Base-by-base conservation (phyloP, 37 sponge, comb jelly and placozoan species). In the Diacarnus erythraeanus region DNA sequence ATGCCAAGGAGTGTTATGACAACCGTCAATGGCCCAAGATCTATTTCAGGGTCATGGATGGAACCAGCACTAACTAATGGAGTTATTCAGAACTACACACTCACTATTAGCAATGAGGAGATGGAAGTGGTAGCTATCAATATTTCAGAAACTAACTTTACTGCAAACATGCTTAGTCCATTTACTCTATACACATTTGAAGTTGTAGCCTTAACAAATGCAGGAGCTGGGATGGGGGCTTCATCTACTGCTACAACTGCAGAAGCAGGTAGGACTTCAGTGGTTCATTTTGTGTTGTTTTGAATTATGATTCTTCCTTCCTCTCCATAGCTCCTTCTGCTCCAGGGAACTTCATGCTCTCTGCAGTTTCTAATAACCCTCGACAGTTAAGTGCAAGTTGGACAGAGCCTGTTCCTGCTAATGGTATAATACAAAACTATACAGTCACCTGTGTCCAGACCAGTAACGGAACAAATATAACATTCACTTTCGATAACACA, bases 361-460 rank as follows among this genome's bases (percentile, higher is more conserved):
- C 21, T 18, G 3, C 2, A 6, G 31, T 47, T 6, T 8, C 12
- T 9, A 21, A 67, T 31, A 5, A 35, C 34, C 42, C 85, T 37
- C 17, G 38, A n/a, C 41, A 44, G 71, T 51, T 84, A 2, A 43
- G 21, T 22, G 78, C 72, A 2, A 33, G 59, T 1, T 86, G 87
- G 87, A 34, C 33, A 26, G 39, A 5, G 1, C 87, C 87, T 21
- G 47, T 1, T 22, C 64, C 67, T 1, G 25, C 76, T 2, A 86
- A 86, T 86, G 87, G 87, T 5, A 47, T 80, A 25, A 72, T 86
- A 15, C 39, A 51, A 0, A 33, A 18, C 59, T 86, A 86, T 36
- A 67, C 67, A 42, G 60, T 86, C 39, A 29, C 21, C 40, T 86
- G 76, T 57, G 59, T 36, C 38, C 2, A 5, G 35, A n/a, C n/a